Base-by-base conservation (phyloP, 1,140 invertebrate genomes). In the Lepeophtheirus salmonis region DNA sequence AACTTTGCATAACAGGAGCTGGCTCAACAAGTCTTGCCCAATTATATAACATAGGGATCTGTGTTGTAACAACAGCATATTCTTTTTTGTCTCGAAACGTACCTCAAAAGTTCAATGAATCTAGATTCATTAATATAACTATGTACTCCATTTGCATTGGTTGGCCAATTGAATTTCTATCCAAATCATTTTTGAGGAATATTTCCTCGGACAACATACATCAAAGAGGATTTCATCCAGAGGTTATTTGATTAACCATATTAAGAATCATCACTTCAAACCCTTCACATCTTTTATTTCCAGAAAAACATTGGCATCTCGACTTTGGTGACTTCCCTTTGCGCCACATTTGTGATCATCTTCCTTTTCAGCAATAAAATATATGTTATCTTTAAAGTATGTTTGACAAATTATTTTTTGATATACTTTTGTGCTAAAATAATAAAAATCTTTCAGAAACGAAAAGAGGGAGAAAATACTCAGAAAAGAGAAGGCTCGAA, bases 111-210 rank as follows among this genome's bases (percentile, higher is more conserved):
- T 54, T 54, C 22, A 54, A 54, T 23, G 52, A 54, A 13, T 21
- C 18, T 20, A 14, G 52, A 2, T 17, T 20, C n/a, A 54, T 54
- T 20, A 54, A 54, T 24, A 21, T 54, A 12, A 54, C 52, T 24
- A 54, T 54, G 52, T 54, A 54, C 52, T 54, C 52, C 18, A 24
- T 54, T n/a, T 54, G 52, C 52, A 21, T 54, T 24, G 23, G 20
- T 23, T 54, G 52, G 52, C 23, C 23, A 3, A 18, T 54, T 14
- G 18, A 54, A 17, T 20, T 54, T 2, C 30, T 41, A 10, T 41
- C 30, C 6, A 41, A 41, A 41, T 41, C 30, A 10, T 41, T 41
- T 41, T 41, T 41, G 30, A 41, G n/a, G 30, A 41, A n/a, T 41
- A 41, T 41, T 41, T 41, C 30, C n/a, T 6, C 6, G 30, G 30